Evolutionary conservation across 1,140 invertebrate genomes (phyloP).

Genomic region (Aphelinus atriplicis): DNA sequence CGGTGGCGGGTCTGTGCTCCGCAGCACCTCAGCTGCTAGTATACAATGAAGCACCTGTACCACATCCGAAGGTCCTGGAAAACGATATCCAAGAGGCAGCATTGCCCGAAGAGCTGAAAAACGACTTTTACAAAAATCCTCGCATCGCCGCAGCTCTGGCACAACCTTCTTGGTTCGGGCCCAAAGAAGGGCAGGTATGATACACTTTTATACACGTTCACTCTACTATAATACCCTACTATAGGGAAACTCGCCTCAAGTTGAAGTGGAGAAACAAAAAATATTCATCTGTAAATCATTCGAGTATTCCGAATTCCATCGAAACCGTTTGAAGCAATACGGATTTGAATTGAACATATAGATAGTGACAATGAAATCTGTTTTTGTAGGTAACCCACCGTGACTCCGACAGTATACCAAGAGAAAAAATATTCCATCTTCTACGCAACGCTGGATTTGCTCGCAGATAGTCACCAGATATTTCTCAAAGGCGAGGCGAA

Average conservation of each 20-base stretch:
- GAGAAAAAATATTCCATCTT: slow-evolving; percentile 77
- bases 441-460: slow-evolving; percentile 76
- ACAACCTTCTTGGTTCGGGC: slow-evolving; percentile 78
- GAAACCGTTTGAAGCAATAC: no score
- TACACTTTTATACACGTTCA: background rate
- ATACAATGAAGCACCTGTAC: slow-evolving; percentile 44
- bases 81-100: slow-evolving; percentile 70
- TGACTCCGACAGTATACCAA: slow-evolving; percentile 81
- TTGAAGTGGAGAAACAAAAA: background rate
- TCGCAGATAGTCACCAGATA: slow-evolving; percentile 47
- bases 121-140: slow-evolving; percentile 83
- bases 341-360: no score
- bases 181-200: slow-evolving; percentile 74
- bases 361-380: no score
- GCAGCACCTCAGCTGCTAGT: slow-evolving; percentile 53
- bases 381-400: slow-evolving; percentile 71
- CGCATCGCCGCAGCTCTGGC: slow-evolving; percentile 75
- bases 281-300: slow-evolving; percentile 26
- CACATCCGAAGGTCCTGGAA: slow-evolving; percentile 70
- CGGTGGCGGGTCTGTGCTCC: slow-evolving; percentile 32
- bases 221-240: background rate
- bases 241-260: background rate
- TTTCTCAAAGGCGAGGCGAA: background rate
- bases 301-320: no score
- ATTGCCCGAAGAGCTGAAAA: slow-evolving; percentile 71